Evolutionary conservation across 2,113 vertebrate genomes (phyloP).

Genomic region (Corydoras sp.): DNA sequence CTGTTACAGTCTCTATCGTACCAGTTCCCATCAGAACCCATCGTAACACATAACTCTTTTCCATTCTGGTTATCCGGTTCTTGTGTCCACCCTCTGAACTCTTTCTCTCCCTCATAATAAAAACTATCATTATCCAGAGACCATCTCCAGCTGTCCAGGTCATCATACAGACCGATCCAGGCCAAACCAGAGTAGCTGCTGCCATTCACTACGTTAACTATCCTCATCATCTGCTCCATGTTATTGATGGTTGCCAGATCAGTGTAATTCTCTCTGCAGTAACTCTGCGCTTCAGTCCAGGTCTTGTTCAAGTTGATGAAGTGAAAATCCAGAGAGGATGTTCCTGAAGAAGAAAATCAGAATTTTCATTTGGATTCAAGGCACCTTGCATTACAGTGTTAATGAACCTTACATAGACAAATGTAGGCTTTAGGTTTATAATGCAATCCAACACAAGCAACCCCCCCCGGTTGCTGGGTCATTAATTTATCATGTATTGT

Average conservation of each 20-base stretch:
- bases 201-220: not conserved
- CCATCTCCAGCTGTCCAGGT: slow-evolving; percentile 18
- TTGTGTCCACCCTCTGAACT: slow-evolving; percentile 6
- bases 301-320: slow-evolving; percentile 9
- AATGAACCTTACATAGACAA: no score
- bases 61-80: slow-evolving; percentile 18
- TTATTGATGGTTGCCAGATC: slow-evolving; percentile 30
- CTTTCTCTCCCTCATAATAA: slow-evolving; percentile 27
- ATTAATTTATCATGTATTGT: no score
- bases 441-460: no score
- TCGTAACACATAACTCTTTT: slow-evolving; percentile 21
- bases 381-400: no score
- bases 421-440: no score
- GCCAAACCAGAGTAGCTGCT: not conserved
- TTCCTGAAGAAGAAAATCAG: not conserved
- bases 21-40: slow-evolving; percentile 12
- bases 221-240: slow-evolving; percentile 16
- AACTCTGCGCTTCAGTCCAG: slow-evolving; percentile 27
- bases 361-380: no score
- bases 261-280: slow-evolving; percentile 25
- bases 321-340: slow-evolving; percentile 2
- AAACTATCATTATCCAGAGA: slow-evolving; percentile 24
- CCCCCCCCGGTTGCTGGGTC: no score
- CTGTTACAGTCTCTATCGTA: not conserved
- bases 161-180: slow-evolving; percentile 29